Evolutionary conservation across 2,113 vertebrate species (phyloP).

Genomic region (Hystrix brachyura): DNA sequence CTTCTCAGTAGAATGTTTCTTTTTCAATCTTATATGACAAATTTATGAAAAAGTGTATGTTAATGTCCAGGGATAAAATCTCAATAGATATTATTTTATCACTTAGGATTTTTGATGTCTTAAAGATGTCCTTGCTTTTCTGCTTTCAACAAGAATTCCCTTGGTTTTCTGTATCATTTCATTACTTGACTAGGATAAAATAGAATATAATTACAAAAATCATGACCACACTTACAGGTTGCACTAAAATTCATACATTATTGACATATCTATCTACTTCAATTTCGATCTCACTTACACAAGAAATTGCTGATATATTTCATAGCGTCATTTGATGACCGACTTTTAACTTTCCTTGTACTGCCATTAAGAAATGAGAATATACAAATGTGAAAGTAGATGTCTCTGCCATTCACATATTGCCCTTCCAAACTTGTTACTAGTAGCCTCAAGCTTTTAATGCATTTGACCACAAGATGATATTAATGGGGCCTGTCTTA

Average conservation of each 20-base stretch:
- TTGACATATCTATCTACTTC: background rate
- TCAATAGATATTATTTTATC: background rate
- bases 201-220: slow-evolving; percentile 23
- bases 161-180: background rate
- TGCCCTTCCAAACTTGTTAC: slow-evolving; percentile 80
- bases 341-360: slow-evolving; percentile 87
- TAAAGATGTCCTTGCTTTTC: background rate
- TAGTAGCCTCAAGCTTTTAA: slow-evolving; percentile 91
- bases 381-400: slow-evolving; percentile 88
- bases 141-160: slow-evolving; percentile 13
- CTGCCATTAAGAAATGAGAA: slow-evolving; percentile 88
- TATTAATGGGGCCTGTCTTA: slow-evolving; percentile 88
- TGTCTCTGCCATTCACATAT: slow-evolving; percentile 80
- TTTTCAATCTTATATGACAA: background rate
- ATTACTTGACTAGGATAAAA: slow-evolving; percentile 26
- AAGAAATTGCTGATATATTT: slow-evolving; percentile 50
- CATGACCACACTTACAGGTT: slow-evolving; percentile 39
- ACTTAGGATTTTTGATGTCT: slow-evolving; percentile 23
- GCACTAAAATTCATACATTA: slow-evolving; percentile 36
- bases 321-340: slow-evolving; percentile 82
- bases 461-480: slow-evolving; percentile 90
- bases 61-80: slow-evolving; percentile 30
- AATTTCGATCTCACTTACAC: slow-evolving; percentile 17
- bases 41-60: slow-evolving; percentile 7
- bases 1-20: background rate